Evolutionary conservation across 2,888 invertebrate genomes (phyloP).

Genomic region (Plutella xylostella): DNA sequence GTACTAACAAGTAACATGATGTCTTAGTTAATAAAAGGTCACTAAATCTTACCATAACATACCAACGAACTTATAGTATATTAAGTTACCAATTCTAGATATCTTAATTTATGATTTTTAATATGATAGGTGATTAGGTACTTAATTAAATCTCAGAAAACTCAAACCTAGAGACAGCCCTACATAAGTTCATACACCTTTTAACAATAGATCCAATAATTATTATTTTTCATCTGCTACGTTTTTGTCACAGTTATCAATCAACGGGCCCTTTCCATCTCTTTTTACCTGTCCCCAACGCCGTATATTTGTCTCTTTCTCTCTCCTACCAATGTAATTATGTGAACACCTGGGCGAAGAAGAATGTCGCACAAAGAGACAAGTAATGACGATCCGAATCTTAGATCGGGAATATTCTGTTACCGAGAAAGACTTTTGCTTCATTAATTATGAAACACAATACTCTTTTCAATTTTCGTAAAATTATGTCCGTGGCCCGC

Average conservation of each 20-base stretch:
- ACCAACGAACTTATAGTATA: not conserved
- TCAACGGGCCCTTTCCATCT: slow-evolving; percentile 53
- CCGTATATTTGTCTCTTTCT: slow-evolving; percentile 37
- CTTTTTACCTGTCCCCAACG: slow-evolving; percentile 23
- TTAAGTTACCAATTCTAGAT: not conserved
- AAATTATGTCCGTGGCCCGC: slow-evolving; percentile 56
- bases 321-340: slow-evolving; percentile 56
- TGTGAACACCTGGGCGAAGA: slow-evolving; percentile 68
- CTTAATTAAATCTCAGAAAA: not conserved
- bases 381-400: slow-evolving; percentile 67
- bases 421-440: slow-evolving; percentile 66
- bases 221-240: slow-evolving; percentile 70
- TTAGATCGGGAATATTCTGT: slow-evolving; percentile 64
- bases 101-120: no score
- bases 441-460: slow-evolving; percentile 70
- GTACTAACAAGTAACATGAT: not conserved
- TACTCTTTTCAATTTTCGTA: slow-evolving; percentile 57
- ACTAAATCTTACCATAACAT: not conserved
- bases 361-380: slow-evolving; percentile 69
- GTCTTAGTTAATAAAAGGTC: not conserved
- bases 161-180: slow-evolving; percentile 34
- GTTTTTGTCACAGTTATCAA: slow-evolving; percentile 72
- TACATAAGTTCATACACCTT: slow-evolving; percentile 51
- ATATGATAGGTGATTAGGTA: no score
- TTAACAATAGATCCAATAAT: slow-evolving; percentile 66